These are phyloP conservation scores for Falco concolor DNA, from an alignment of 2,797 vertebrate genomes.

Conservation along the genomic window DNA sequence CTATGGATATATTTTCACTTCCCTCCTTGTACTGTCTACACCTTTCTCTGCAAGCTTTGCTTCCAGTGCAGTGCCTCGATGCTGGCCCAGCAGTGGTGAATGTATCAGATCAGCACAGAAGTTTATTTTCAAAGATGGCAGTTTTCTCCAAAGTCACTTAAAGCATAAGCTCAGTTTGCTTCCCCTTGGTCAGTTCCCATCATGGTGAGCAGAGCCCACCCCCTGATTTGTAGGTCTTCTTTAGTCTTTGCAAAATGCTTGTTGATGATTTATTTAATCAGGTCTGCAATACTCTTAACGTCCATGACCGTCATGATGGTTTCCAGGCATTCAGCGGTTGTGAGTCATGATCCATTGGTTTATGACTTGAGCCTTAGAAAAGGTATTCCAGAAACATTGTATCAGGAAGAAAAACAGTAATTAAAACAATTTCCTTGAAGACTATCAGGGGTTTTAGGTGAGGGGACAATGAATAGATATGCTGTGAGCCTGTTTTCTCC, in stretches of 20 bases:
- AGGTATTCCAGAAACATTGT: slow-evolving; percentile 4
- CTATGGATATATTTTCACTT: background rate
- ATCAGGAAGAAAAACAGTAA: background rate
- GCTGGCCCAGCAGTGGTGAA: background rate
- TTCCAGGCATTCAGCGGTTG: background rate
- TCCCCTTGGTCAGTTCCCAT: background rate
- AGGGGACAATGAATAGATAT: background rate
- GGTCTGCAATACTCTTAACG: background rate
- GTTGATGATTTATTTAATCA: background rate
- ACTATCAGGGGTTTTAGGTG: background rate
- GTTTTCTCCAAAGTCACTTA: background rate
- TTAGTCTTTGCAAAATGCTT: background rate
- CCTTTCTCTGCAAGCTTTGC: background rate
- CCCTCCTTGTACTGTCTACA: background rate
- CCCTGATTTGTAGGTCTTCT: background rate
- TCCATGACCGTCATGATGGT: background rate
- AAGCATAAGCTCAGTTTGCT: background rate
- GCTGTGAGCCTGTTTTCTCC: slow-evolving; percentile 24
- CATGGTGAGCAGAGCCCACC: background rate
- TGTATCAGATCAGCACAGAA: background rate
- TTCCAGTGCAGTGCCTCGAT: background rate
- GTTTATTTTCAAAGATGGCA: background rate
- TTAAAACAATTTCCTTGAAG: slow-evolving; percentile 32
- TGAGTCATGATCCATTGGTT: background rate
- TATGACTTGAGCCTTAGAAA: background rate